A percentile compares a stretch with the other conserved stretches of the same genome.
phyloP scores from a whole-genome alignment of 2,797 vertebrate genomes.

The Anas acuta region DNA sequence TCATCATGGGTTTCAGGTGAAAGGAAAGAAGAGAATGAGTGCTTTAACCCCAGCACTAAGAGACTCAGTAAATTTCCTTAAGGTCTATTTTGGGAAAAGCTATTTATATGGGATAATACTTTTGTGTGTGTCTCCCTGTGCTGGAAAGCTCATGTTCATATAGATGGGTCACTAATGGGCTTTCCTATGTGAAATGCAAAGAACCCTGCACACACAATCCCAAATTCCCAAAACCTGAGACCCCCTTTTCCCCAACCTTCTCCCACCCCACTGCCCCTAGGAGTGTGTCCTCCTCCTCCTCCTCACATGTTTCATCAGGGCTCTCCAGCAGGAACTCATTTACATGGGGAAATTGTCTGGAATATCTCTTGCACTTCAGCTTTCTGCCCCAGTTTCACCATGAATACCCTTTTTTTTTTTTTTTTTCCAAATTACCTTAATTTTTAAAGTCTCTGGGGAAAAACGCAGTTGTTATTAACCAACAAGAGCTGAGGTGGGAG shows the following conservation, averaged over 20 bases:
- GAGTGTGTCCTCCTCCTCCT: neutral
- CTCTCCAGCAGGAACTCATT: neutral
- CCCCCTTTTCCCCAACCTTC: neutral
- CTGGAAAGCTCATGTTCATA: neutral
- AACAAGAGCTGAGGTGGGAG: neutral
- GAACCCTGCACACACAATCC: neutral
- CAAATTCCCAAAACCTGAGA: neutral
- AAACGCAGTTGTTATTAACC: neutral
- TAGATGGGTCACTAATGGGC: neutral
- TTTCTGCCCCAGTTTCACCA: neutral
- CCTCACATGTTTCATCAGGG: neutral
- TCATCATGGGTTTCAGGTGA: neutral
- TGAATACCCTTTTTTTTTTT: conserved; percentile 18
- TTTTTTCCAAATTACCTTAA: neutral
- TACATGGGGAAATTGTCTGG: neutral
- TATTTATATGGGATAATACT: neutral
- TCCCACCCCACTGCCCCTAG: neutral
- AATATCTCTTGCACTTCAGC: neutral
- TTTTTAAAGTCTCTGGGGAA: neutral
- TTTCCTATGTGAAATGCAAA: neutral
- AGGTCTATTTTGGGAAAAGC: neutral
- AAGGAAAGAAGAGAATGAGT: neutral
- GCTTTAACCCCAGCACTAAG: neutral
- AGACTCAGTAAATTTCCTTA: neutral
- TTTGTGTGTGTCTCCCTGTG: neutral